phyloP scores from a whole-genome alignment of 2,888 invertebrate genomes.

The Hipparchia sbordonii region DNA sequence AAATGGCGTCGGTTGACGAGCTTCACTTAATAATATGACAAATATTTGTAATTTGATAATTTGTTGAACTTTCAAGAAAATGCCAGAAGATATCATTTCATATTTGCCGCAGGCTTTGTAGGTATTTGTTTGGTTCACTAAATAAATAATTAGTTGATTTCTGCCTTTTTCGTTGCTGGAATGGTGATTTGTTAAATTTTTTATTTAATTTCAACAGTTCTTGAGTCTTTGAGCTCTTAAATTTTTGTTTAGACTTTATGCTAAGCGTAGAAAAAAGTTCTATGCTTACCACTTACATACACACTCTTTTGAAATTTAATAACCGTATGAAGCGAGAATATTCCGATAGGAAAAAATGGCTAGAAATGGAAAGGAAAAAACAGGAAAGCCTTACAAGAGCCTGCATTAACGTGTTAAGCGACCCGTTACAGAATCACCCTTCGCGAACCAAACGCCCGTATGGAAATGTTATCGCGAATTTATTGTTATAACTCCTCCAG shows the following conservation, averaged over 20 bases:
- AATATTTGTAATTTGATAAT: background rate
- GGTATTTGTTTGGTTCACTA: too few species aligned
- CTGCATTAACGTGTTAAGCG: constrained; percentile 67
- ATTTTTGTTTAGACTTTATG: too few species aligned
- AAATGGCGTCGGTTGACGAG: constrained; percentile 41
- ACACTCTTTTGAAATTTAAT: constrained; percentile 11
- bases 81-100: too few species aligned
- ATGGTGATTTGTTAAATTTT: too few species aligned
- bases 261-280: background rate
- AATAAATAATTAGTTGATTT: too few species aligned
- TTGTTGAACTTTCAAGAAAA: too few species aligned
- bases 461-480: constrained; percentile 76
- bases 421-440: constrained; percentile 67
- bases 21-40: background rate
- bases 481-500: constrained; percentile 75
- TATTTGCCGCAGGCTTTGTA: too few species aligned
- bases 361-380: constrained; percentile 42
- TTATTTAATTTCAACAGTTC: too few species aligned
- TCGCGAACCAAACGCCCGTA: constrained; percentile 60
- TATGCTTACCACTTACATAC: background rate
- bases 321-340: constrained; percentile 21
- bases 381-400: constrained; percentile 52
- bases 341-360: constrained; percentile 17
- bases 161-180: too few species aligned
- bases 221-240: too few species aligned